phyloP scores from a whole-genome alignment of 2,888 invertebrate genomes.

The Drosophila vallismaia region DNA sequence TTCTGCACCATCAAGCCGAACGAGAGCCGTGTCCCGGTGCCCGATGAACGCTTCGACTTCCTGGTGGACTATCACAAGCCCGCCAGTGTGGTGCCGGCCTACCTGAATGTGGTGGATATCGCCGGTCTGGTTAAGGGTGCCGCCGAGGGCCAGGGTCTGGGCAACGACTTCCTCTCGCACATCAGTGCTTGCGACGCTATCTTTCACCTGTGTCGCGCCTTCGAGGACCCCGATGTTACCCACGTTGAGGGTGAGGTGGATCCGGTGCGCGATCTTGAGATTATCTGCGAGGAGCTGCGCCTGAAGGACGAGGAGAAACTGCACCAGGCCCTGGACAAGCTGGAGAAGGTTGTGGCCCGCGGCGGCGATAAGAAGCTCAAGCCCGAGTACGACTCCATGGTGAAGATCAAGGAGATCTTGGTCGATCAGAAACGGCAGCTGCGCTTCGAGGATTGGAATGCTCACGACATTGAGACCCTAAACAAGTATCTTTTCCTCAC shows the following conservation, averaged over 20 bases:
- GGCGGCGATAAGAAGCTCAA: slow-evolving; percentile 97
- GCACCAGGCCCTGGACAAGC: slow-evolving; percentile 91
- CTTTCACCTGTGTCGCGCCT: slow-evolving; percentile 98
- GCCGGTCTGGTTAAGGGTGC: slow-evolving; percentile 99
- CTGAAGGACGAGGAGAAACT: slow-evolving; percentile 97
- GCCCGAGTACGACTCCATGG: slow-evolving; percentile 95
- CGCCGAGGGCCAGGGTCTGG: slow-evolving; percentile 94
- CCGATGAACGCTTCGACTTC: slow-evolving; percentile 96
- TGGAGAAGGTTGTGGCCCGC: slow-evolving; percentile 92
- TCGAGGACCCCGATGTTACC: slow-evolving; percentile 98
- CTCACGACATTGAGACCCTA: slow-evolving; percentile 96
- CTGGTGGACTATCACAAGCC: slow-evolving; percentile 98
- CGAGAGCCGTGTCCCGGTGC: slow-evolving; percentile 99
- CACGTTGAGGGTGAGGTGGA: slow-evolving; percentile 99
- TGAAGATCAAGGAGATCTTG: slow-evolving; percentile 92
- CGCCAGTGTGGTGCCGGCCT: slow-evolving; percentile 98
- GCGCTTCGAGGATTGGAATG: slow-evolving; percentile 96
- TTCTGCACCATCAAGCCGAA: slow-evolving; percentile 99
- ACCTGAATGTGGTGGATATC: slow-evolving; percentile 98
- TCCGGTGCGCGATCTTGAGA: slow-evolving; percentile 97
- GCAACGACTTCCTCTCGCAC: slow-evolving; percentile 99
- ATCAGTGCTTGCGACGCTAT: slow-evolving; percentile 99
- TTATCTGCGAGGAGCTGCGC: slow-evolving; percentile 97
- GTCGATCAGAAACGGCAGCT: slow-evolving; percentile 96
- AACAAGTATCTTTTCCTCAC: slow-evolving; percentile 99